These are phyloP conservation scores for Platysteira castanea DNA, from an alignment of 2,113 vertebrate species.

Conservation along the genomic window DNA sequence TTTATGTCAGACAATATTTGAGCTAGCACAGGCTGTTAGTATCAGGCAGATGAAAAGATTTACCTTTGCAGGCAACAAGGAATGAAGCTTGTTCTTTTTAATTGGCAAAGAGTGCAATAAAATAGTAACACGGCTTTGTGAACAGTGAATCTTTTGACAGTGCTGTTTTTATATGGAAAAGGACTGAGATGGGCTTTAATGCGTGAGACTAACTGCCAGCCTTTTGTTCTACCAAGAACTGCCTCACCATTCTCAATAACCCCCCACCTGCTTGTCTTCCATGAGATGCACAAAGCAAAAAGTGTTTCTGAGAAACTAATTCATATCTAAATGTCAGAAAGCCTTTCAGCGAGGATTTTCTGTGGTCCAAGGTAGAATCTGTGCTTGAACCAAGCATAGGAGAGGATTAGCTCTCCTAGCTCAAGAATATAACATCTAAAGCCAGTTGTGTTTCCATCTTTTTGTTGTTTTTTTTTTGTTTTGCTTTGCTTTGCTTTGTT, in stretches of 20 bases:
- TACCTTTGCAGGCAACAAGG: neutral
- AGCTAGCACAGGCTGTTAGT: neutral
- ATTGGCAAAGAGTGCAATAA: neutral
- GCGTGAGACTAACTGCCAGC: neutral
- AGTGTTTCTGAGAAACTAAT: neutral
- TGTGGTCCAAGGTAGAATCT: neutral
- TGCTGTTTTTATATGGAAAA: neutral
- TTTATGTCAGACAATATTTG: neutral
- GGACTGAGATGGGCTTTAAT: neutral
- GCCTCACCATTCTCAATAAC: neutral
- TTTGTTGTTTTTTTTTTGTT: neutral
- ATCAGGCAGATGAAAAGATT: neutral
- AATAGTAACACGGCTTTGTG: neutral
- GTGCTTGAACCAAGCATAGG: neutral
- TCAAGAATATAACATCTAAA: neutral
- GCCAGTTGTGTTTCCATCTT: neutral
- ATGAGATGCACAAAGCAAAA: neutral
- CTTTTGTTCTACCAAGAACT: neutral
- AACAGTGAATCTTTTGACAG: neutral
- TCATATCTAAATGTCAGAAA: neutral
- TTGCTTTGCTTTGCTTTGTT: no score
- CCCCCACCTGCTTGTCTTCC: neutral
- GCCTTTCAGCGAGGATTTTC: neutral
- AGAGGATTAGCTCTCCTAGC: neutral
- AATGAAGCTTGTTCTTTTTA: neutral